Percentiles rank a stretch among this genome's conserved stretches.
phyloP scores from a whole-genome alignment of 2,888 invertebrate genomes.

The Drosophila pegasa region DNA sequence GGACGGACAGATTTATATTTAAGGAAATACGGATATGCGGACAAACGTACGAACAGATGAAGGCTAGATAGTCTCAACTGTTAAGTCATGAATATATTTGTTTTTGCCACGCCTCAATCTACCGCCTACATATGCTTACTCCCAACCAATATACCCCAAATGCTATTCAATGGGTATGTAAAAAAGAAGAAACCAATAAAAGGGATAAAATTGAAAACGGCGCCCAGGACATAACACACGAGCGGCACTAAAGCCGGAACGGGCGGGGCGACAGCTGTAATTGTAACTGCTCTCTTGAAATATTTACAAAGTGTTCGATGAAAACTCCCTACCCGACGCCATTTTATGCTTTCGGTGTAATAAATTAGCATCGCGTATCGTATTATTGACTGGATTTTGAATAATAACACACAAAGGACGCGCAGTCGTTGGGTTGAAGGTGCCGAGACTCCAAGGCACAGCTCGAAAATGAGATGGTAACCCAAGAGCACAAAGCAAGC shows the following conservation, averaged over 20 bases:
- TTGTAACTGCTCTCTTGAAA: constrained; percentile 72
- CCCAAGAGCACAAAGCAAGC: constrained; percentile 42
- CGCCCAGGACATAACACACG: constrained; percentile 35
- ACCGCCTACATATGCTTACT: background rate
- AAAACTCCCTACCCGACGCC: background rate
- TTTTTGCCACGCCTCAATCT: too few relatives aligned
- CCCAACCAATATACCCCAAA: background rate
- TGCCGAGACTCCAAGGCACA: background rate
- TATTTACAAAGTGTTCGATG: constrained; percentile 59
- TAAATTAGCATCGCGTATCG: constrained; percentile 77
- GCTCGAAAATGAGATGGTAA: constrained; percentile 58
- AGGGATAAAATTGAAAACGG: constrained; percentile 76
- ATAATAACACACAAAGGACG: constrained; percentile 79
- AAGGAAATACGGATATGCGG: too few relatives aligned
- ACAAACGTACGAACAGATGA: too few relatives aligned
- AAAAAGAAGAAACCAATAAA: constrained; percentile 71
- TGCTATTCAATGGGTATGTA: background rate
- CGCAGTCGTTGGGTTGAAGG: background rate
- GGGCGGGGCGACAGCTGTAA: constrained; percentile 47
- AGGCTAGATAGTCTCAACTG: background rate
- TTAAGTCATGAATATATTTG: too few relatives aligned
- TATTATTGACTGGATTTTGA: constrained; percentile 81
- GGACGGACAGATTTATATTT: too few relatives aligned
- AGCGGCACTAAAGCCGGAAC: constrained; percentile 2
- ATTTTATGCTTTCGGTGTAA: constrained; percentile 51